Base-by-base conservation (phyloP, 2,797 vertebrate species). In the Lateolabrax maculatus region DNA sequence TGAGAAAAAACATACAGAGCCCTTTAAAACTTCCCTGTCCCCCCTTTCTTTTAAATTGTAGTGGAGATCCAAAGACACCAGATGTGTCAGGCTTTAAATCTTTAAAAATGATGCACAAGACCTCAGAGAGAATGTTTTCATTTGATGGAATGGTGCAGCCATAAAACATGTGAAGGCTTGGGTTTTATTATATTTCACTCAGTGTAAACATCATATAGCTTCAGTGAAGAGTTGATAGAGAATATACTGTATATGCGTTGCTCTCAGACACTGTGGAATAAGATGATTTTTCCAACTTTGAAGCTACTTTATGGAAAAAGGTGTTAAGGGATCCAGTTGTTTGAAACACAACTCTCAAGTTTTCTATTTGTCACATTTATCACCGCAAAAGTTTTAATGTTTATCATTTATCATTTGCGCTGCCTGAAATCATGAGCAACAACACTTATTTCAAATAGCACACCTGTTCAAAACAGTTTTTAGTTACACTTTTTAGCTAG, bases 161-260 rank as follows among this genome's bases (percentile, higher is more conserved):
- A 60, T 60, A 55, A 68, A 76, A 57, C 19, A 58, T 19, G 23
- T 3, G 5, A 25, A 8, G 12, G 53, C 13, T 39, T 36, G 13
- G 34, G 7, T 74, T n/a, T 65, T 43, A 43, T 52, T 57, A 52
- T n/a, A 36, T 46, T 64, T 80, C 36, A 36, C 16, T 57, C 19
- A 61, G 63, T 21, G 16, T 55, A 41, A 63, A 29, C 66, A 49
- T 86, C 9, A 46, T 19, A 21, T 5, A 23, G 57, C 51, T 46
- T 62, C 15, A 57, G 48, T 18, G 16, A 36, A 21, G 62, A 43
- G 27, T 37, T 76, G 29, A 25, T 31, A 36, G 46, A 18, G 12
- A 58, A 80, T 52, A 46, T 57, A n/a, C n/a, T n/a, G n/a, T n/a
- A 25, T 18, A 67, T 46, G 23, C 18, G 7, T 11, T 2, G 3